A percentile compares a stretch with the other conserved stretches of the same genome.
Evolutionary conservation across 1,140 invertebrate species (phyloP).

Genomic region (Ectropis grisescens): DNA sequence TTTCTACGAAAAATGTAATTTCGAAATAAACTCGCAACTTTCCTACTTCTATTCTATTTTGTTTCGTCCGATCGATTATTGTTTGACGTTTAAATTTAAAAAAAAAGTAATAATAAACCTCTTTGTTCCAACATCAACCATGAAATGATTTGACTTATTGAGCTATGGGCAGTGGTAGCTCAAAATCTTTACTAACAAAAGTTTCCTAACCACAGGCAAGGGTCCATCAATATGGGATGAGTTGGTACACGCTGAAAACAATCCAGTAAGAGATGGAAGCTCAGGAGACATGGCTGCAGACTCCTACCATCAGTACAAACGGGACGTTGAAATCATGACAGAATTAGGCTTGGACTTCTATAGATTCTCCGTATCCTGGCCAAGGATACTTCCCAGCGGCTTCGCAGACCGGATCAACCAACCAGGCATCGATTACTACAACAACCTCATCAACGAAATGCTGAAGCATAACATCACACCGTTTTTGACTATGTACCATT

Average conservation of each 20-base stretch:
- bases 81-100: too few species aligned
- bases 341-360: conserved; percentile 69
- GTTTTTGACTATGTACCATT: conserved; percentile 76
- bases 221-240: conserved; percentile 72
- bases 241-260: conserved; percentile 46
- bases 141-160: too few species aligned
- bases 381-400: conserved; percentile 74
- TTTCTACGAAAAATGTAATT: too few species aligned
- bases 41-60: too few species aligned
- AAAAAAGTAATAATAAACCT: too few species aligned
- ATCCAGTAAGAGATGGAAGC: conserved; percentile 60
- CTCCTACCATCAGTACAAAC: conserved; percentile 46
- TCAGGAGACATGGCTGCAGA: conserved; percentile 59
- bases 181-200: too few species aligned
- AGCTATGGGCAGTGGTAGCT: too few species aligned
- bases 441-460: conserved; percentile 73
- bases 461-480: conserved; percentile 58
- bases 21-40: too few species aligned
- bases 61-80: too few species aligned
- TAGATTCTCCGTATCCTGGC: conserved; percentile 78
- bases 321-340: conserved; percentile 57
- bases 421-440: conserved; percentile 74
- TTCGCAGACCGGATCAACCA: conserved; percentile 68
- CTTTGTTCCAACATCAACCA: too few species aligned
- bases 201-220: conserved; percentile 43